phyloP scores from a whole-genome alignment of 2,113 vertebrate genomes.

The Jacana jacana region DNA sequence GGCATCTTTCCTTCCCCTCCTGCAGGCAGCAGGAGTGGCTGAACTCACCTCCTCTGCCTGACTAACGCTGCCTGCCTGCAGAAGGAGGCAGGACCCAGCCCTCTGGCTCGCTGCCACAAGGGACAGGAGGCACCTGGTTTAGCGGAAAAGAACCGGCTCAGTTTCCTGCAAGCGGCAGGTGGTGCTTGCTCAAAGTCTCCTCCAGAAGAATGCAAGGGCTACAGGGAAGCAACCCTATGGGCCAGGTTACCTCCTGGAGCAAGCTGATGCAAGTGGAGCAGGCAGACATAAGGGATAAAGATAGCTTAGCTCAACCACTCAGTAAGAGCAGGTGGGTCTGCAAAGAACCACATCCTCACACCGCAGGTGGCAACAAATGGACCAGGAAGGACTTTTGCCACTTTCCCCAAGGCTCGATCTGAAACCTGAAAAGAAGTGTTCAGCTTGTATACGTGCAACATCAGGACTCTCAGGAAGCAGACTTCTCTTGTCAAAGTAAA shows the following conservation, averaged over 20 bases:
- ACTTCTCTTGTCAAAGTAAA: background rate
- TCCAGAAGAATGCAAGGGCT: background rate
- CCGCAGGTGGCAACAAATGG: accelerated
- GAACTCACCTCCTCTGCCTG: background rate
- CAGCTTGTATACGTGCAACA: accelerated
- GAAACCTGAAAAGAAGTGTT: background rate
- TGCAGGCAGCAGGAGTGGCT: background rate
- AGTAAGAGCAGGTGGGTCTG: background rate
- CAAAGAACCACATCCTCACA: background rate
- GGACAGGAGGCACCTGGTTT: background rate
- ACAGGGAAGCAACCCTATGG: background rate
- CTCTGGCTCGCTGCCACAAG: background rate
- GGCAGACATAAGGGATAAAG: background rate
- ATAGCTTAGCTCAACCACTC: background rate
- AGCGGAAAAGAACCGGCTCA: background rate
- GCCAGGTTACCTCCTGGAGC: background rate
- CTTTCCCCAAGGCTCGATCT: background rate
- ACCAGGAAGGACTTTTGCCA: background rate
- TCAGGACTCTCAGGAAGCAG: background rate
- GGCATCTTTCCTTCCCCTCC: background rate
- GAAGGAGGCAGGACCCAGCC: background rate
- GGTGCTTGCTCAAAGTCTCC: background rate
- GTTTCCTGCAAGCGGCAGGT: background rate
- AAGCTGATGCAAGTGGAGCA: background rate
- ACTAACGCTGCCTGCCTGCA: background rate